Percentiles rank a stretch among this genome's conserved stretches.
phyloP scores from a whole-genome alignment of 2,888 invertebrate genomes.

The Micoletzkya japonica region DNA sequence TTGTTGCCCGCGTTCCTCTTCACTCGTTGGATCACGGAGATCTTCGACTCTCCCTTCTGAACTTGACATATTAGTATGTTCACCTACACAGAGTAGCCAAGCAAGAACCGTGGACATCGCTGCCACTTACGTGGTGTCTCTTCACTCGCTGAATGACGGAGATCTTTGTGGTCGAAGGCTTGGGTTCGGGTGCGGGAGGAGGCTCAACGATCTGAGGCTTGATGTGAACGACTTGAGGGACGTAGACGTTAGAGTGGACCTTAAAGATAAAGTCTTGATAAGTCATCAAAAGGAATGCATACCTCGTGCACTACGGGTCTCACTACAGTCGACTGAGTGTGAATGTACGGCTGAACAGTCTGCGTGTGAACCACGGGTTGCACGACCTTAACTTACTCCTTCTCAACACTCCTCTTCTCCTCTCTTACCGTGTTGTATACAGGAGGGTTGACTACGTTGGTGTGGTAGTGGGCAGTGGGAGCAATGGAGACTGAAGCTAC shows the following conservation, averaged over 20 bases:
- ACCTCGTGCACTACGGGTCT: constrained; percentile 23
- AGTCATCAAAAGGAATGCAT: neutral
- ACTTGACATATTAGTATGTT: too few relatives aligned
- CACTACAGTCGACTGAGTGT: constrained; percentile 24
- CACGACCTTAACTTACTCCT: constrained; percentile 1
- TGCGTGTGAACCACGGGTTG: constrained; percentile 23
- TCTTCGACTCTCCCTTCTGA: too few relatives aligned
- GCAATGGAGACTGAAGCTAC: neutral
- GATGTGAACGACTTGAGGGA: neutral
- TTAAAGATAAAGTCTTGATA: neutral
- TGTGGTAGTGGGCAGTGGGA: constrained; percentile 12
- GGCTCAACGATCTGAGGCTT: constrained; percentile 12
- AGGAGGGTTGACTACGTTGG: constrained; percentile 27
- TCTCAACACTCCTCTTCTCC: neutral
- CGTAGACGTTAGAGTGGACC: constrained; percentile 21
- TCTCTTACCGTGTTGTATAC: neutral
- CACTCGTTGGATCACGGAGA: too few relatives aligned
- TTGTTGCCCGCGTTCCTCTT: too few relatives aligned
- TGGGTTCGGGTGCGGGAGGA: neutral
- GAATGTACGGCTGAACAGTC: constrained; percentile 10
- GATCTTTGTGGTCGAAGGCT: neutral
- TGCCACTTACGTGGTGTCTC: too few relatives aligned
- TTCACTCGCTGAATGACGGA: too few relatives aligned
- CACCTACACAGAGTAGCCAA: too few relatives aligned
- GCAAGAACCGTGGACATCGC: too few relatives aligned